Conservation (phyloP, 2,888 invertebrate species). For the Panopea generosa region DNA sequence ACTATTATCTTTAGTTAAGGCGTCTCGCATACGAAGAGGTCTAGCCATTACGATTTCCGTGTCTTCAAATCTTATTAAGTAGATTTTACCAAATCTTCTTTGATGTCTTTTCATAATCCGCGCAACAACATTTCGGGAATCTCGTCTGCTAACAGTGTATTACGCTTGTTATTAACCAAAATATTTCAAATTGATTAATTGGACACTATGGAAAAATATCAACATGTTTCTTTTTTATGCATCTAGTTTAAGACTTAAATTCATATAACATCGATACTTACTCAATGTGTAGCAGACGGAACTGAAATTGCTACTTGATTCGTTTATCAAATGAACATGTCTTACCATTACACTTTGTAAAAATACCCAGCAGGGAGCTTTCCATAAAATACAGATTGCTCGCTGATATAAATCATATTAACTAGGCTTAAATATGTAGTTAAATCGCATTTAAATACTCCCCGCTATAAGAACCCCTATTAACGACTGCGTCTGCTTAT, state of each 20-base stretch:
- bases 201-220: no score
- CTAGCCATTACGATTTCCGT: constrained; percentile 31
- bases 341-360: no score
- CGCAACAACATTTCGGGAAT: not conserved
- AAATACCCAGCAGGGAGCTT: no score
- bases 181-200: no score
- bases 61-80: constrained; percentile 43
- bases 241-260: no score
- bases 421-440: not conserved
- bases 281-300: no score
- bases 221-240: no score
- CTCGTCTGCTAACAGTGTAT: not conserved
- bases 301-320: no score
- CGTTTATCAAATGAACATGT: no score
- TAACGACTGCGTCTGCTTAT: no score
- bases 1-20: constrained; percentile 38
- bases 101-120: constrained; percentile 17
- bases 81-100: constrained; percentile 33
- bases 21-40: constrained; percentile 43
- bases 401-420: not conserved
- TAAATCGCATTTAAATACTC: not conserved
- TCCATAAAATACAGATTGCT: no score
- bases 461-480: not conserved
- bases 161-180: not conserved
- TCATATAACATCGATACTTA: no score